phyloP scores from a whole-genome alignment of 1,140 invertebrate species.

The Drosophila littoralis region DNA sequence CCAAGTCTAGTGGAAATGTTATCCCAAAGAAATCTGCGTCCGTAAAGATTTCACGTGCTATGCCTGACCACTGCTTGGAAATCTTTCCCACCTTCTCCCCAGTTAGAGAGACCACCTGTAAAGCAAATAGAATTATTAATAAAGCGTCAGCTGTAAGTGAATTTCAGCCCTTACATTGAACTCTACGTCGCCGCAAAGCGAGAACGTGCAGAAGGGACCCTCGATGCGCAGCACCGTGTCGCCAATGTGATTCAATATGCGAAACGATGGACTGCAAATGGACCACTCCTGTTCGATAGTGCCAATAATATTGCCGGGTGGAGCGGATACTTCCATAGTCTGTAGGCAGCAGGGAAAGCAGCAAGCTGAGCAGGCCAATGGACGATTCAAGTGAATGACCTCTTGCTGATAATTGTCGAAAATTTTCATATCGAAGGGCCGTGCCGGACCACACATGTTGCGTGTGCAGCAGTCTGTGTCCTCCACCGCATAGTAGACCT shows the following conservation, averaged over 20 bases:
- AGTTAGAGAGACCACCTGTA: slow-evolving; percentile 87
- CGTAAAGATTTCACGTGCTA: slow-evolving; percentile 89
- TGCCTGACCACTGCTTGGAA: slow-evolving; percentile 90
- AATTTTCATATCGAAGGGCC: slow-evolving; percentile 94
- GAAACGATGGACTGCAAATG: slow-evolving; percentile 90
- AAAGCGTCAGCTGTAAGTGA: not conserved
- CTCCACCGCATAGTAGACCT: slow-evolving; percentile 93
- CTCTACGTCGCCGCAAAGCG: slow-evolving; percentile 92
- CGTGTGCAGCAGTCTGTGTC: slow-evolving; percentile 92
- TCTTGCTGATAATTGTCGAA: slow-evolving; percentile 91
- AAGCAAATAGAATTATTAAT: not conserved
- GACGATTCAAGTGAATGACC: slow-evolving; percentile 90
- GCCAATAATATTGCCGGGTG: slow-evolving; percentile 90
- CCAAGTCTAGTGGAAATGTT: slow-evolving; percentile 91
- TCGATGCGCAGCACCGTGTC: slow-evolving; percentile 92
- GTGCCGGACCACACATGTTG: slow-evolving; percentile 90
- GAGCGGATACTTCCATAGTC: slow-evolving; percentile 90
- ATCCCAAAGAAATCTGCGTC: slow-evolving; percentile 92
- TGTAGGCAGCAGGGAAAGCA: slow-evolving; percentile 94
- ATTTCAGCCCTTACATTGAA: slow-evolving; percentile 85
- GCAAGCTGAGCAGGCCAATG: slow-evolving; percentile 91
- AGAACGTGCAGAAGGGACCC: slow-evolving; percentile 93
- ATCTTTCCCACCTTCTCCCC: slow-evolving; percentile 90
- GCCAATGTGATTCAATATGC: slow-evolving; percentile 91
- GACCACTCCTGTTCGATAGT: slow-evolving; percentile 94